phyloP scores from a whole-genome alignment of 1,140 invertebrate genomes.

The Saccostrea glomerata region DNA sequence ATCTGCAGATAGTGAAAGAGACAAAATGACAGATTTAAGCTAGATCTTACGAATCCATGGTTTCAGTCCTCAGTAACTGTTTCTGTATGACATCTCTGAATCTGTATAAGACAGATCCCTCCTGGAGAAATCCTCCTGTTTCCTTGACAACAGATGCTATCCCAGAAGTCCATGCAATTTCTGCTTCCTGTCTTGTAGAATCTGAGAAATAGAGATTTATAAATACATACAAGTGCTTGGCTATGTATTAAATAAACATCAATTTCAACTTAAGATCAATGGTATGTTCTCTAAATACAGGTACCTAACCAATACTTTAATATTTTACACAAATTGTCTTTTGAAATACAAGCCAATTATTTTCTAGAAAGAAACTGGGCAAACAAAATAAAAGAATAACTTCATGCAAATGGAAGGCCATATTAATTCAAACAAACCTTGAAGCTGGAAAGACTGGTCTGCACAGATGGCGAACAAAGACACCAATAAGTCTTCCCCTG shows the following conservation, averaged over 20 bases:
- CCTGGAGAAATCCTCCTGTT: constrained; percentile 54
- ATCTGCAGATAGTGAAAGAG: too few relatives aligned
- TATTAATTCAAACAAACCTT: neutral
- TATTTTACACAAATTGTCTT: too few relatives aligned
- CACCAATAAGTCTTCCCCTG: neutral
- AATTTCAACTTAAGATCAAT: too few relatives aligned
- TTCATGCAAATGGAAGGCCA: too few relatives aligned
- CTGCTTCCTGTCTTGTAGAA: constrained; percentile 38
- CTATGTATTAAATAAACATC: too few relatives aligned
- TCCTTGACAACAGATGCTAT: constrained; percentile 51
- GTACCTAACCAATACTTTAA: too few relatives aligned
- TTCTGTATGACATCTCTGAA: neutral
- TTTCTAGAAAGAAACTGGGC: too few relatives aligned
- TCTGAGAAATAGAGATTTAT: constrained; percentile 37
- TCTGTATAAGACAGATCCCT: constrained; percentile 22
- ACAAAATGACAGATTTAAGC: neutral
- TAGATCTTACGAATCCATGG: neutral
- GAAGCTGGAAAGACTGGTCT: neutral
- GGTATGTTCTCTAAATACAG: too few relatives aligned
- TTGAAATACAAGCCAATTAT: too few relatives aligned
- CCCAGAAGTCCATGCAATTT: constrained; percentile 58
- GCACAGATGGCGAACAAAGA: neutral
- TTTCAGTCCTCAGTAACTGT: neutral
- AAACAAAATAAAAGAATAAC: too few relatives aligned
- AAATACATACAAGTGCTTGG: too few relatives aligned